Evolutionary conservation across 2,113 vertebrate species (phyloP), one percentile per base, ranked within the genome.

Genomic region (Amphilophus citrinellus): DNA sequence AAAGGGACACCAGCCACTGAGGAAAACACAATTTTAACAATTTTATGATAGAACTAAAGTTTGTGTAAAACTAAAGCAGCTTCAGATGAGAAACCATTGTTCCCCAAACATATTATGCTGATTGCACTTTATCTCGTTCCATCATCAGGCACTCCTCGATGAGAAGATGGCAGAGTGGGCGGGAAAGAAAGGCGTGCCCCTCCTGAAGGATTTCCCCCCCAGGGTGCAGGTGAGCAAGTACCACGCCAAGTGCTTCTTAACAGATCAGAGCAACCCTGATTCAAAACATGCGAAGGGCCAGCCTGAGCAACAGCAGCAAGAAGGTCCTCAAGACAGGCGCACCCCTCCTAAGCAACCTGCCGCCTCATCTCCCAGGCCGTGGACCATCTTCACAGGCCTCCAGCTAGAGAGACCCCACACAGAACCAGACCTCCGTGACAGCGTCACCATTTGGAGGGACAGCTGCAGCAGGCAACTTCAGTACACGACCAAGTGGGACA

Each of bases 141-240:
- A 14, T 56, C 84, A 83, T n/a, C 77, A 95, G 91, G 32, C 24
- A 1, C 20, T 93, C 18, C 85, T 15, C 2, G 57, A 90, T 18
- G 77, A 83, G 58, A 93, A 82, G 22, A 37, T 90, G 22, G 77
- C 78, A 6, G 87, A 86, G 27, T 94, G 95, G 95, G 91, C 84
- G 1, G 79, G 65, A 5, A 89, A 63, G 39, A 95, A 94, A 86
- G 88, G 92, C 4, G 61, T 95, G 3, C 76, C 90, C 1, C 77
- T 17, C 56, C n/a, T 71, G 0, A 88, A 80, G 61, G 80, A 76
- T 62, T 75, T 78, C 15, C 47, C 80, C 18, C 18, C 61, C 2
- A 81, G 57, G 11, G 57, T 13, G 57, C 8, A 8, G 44, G 60
- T 59, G 75, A 87, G 89, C 83, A 73, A 61, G 79, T 92, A 84